Conservation (phyloP, 1,140 invertebrate genomes). For the Phthorimaea operculella region DNA sequence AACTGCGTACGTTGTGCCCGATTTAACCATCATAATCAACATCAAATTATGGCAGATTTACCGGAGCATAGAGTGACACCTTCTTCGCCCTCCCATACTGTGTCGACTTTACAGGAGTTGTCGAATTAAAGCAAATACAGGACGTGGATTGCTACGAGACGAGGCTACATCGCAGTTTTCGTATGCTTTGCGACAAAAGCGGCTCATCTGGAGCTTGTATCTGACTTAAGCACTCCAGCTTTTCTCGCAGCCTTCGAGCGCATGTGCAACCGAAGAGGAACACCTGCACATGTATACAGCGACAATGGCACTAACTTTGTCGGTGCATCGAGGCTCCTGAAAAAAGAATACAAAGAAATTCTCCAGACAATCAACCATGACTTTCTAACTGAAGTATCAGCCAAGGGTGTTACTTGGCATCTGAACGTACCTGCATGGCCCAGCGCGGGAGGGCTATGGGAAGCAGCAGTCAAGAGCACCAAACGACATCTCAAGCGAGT, state of each 20-base stretch:
- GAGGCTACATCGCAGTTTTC: neutral
- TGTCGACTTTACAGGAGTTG: no score
- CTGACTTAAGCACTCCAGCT: neutral
- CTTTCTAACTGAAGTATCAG: neutral
- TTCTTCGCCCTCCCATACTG: no score
- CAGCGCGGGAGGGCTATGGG: constrained; percentile 3
- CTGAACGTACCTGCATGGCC: neutral
- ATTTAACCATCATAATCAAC: no score
- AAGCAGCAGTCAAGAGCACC: constrained; percentile 8
- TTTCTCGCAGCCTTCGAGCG: neutral
- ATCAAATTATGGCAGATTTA: no score
- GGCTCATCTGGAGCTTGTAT: neutral
- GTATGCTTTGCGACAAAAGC: neutral
- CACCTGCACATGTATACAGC: neutral
- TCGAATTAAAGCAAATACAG: no score
- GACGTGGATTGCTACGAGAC: no score
- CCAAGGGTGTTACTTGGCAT: neutral
- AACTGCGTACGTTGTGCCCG: no score
- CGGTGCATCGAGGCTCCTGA: neutral
- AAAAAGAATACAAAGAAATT: neutral
- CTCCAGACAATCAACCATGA: neutral
- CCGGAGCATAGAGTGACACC: no score
- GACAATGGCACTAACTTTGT: constrained; percentile 1
- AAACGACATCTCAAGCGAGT: constrained; percentile 5
- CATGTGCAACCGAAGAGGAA: neutral